Evolutionary conservation across 2,113 vertebrate genomes (phyloP).

Genomic region (Phyllostomus hastatus): DNA sequence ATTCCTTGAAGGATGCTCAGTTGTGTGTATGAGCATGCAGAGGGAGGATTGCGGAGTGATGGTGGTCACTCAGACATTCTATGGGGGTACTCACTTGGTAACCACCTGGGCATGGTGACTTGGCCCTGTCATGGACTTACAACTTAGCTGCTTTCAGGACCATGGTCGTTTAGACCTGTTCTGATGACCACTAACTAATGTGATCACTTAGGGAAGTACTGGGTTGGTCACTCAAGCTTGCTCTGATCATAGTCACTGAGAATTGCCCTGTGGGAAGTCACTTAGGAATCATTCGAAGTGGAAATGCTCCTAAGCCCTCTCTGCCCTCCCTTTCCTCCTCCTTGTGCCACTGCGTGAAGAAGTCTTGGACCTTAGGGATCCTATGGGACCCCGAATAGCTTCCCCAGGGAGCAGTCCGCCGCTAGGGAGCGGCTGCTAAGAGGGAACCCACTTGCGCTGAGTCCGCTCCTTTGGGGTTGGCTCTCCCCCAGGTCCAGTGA

Average conservation of each 20-base stretch:
- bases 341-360: fast-evolving
- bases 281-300: not conserved
- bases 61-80: not conserved
- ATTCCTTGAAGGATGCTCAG: not conserved
- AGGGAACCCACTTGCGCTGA: not conserved
- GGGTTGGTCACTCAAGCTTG: not conserved
- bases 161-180: not conserved
- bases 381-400: not conserved
- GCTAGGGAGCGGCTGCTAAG: slow-evolving; percentile 21
- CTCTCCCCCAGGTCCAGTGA: not conserved
- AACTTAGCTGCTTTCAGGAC: not conserved
- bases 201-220: not conserved
- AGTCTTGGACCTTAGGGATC: not conserved
- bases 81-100: not conserved
- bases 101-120: not conserved
- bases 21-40: not conserved
- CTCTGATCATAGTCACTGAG: not conserved
- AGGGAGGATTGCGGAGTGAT: no score
- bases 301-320: not conserved
- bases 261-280: not conserved
- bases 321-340: not conserved
- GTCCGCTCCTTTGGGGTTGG: not conserved
- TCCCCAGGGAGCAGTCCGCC: not conserved
- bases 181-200: not conserved
- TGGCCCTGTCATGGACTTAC: not conserved